Conservation (phyloP, 2,888 invertebrate species). For the Periphyllus acericola region DNA sequence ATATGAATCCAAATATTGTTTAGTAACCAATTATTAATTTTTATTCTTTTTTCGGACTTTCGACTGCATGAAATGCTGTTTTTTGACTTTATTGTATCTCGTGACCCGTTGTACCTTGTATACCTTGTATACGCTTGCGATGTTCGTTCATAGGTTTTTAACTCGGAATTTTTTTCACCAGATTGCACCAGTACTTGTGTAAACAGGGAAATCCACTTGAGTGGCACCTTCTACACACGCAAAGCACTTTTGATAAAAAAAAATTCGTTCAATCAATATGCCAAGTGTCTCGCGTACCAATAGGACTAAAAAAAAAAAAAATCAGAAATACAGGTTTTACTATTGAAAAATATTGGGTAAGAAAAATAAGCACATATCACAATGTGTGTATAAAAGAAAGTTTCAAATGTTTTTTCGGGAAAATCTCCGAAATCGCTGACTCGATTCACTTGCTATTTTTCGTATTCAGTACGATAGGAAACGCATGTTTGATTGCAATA, state of each 20-base stretch:
- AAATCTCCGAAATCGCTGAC: too few relatives aligned
- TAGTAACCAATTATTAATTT: too few relatives aligned
- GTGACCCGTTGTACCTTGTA: not conserved
- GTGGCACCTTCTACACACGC: not conserved
- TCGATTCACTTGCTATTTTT: too few relatives aligned
- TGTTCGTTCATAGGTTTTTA: not conserved
- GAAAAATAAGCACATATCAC: too few relatives aligned
- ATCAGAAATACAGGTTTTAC: too few relatives aligned
- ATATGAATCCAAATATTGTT: not conserved
- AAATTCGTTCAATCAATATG: not conserved
- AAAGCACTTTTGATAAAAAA: not conserved
- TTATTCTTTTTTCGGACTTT: not conserved
- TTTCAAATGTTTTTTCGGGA: not conserved
- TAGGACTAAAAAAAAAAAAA: too few relatives aligned
- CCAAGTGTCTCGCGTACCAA: not conserved
- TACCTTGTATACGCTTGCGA: too few relatives aligned
- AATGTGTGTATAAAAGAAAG: too few relatives aligned
- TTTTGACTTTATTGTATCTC: not conserved
- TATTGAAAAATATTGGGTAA: too few relatives aligned
- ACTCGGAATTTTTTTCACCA: not conserved
- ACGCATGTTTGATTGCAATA: too few relatives aligned
- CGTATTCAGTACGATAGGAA: too few relatives aligned
- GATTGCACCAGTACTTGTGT: not conserved
- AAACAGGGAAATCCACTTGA: conserved; percentile 8
- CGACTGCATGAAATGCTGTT: not conserved